Percentiles rank a stretch among this genome's conserved stretches.
phyloP scores from a whole-genome alignment of 2,888 invertebrate genomes.

The Ornithoptera priamus region DNA sequence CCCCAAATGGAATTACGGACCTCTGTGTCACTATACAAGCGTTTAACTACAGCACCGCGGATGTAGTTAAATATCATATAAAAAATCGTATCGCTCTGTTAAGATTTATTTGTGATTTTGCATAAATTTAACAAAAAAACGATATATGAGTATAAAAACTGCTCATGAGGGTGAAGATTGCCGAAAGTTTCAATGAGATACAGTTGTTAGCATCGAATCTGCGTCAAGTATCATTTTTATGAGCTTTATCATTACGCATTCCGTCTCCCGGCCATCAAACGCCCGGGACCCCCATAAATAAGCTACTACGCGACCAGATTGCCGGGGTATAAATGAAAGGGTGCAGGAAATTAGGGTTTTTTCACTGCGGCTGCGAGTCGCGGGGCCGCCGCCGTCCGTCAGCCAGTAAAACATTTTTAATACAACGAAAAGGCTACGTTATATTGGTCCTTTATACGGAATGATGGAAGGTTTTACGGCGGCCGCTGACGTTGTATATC shows the following conservation, averaged over 20 bases:
- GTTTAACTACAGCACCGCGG: too few species aligned
- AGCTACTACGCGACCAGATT: constrained; percentile 74
- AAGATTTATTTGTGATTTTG: too few species aligned
- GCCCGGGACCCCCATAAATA: constrained; percentile 74
- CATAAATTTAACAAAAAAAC: too few species aligned
- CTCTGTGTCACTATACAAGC: too few species aligned
- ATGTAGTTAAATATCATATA: too few species aligned
- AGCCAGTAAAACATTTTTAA: constrained; percentile 74
- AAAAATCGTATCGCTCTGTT: too few species aligned
- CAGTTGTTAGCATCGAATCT: constrained; percentile 5
- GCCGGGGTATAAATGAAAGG: constrained; percentile 78
- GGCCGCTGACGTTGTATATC: constrained; percentile 27
- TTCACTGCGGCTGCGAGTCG: constrained; percentile 65
- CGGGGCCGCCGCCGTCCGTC: constrained; percentile 47
- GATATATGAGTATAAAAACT: too few species aligned
- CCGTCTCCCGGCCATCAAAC: constrained; percentile 73
- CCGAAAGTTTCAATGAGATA: not conserved
- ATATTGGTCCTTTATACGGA: constrained; percentile 56
- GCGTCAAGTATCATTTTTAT: constrained; percentile 52
- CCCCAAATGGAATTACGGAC: too few species aligned
- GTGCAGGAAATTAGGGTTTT: constrained; percentile 80
- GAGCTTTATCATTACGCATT: constrained; percentile 77
- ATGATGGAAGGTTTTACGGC: constrained; percentile 58
- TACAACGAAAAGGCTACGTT: constrained; percentile 56
- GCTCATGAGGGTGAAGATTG: not conserved